Conservation (phyloP, 2,888 invertebrate genomes). For the Chorisops tibialis region DNA sequence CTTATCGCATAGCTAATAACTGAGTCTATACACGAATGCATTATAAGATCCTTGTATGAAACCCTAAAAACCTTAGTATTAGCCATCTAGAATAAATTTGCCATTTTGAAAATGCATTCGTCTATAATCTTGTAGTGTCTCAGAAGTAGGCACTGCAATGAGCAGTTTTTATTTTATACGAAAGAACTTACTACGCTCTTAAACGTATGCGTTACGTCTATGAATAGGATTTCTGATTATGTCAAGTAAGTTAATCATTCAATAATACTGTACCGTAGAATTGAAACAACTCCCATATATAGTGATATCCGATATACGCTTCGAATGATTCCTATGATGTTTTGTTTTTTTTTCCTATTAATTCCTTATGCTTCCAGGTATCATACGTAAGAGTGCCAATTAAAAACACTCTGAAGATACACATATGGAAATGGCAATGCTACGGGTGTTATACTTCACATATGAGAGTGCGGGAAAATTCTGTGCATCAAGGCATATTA, state of each 20-base stretch:
- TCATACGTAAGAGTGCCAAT: slow-evolving; percentile 21
- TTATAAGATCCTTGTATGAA: neutral
- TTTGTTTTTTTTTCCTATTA: slow-evolving; percentile 18
- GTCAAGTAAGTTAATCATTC: slow-evolving; percentile 27
- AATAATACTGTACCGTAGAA: slow-evolving; percentile 8
- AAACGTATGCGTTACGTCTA: neutral
- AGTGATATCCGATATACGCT: slow-evolving; percentile 1
- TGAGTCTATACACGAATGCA: neutral
- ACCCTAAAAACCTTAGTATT: neutral
- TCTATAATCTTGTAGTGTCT: slow-evolving; percentile 15
- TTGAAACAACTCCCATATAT: neutral
- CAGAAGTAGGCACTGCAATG: neutral
- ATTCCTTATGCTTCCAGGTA: slow-evolving; percentile 12
- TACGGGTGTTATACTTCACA: too few relatives aligned
- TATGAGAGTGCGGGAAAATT: too few relatives aligned
- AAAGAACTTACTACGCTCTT: slow-evolving; percentile 3
- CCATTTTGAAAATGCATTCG: slow-evolving; percentile 23
- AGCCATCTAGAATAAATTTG: too few relatives aligned
- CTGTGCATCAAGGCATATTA: too few relatives aligned
- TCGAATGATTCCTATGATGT: slow-evolving; percentile 19
- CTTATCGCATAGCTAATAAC: slow-evolving; percentile 15
- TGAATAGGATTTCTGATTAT: slow-evolving; percentile 8
- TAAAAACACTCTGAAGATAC: slow-evolving; percentile 25
- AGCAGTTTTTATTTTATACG: neutral
- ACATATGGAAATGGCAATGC: neutral